These are phyloP conservation scores for Orthosia gothica DNA, from an alignment of 2,888 invertebrate species.

Conservation along the genomic window DNA sequence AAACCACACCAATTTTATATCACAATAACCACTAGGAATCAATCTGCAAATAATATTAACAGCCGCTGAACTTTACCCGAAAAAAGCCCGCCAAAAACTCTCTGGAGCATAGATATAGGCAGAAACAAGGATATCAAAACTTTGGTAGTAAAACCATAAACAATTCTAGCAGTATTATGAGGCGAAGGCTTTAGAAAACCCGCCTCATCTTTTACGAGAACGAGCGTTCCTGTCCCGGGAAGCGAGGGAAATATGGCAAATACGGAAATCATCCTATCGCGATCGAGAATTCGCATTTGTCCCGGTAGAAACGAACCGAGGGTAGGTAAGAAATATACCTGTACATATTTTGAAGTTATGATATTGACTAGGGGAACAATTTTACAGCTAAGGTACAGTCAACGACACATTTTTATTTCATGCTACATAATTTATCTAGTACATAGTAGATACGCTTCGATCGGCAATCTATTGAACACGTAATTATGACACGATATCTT, in stretches of 20 bases:
- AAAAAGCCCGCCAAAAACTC: too few relatives aligned
- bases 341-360: constrained; percentile 15
- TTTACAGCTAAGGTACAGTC: not conserved
- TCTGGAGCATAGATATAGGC: not conserved
- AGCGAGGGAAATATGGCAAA: constrained; percentile 63
- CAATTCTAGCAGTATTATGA: constrained; percentile 35
- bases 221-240: constrained; percentile 50
- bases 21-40: too few relatives aligned
- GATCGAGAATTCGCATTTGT: constrained; percentile 64
- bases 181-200: constrained; percentile 41
- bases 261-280: constrained; percentile 68
- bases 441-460: too few relatives aligned
- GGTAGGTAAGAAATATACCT: constrained; percentile 22
- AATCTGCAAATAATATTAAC: too few relatives aligned
- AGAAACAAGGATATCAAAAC: constrained; percentile 13
- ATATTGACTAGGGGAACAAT: constrained; percentile 12
- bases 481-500: too few relatives aligned
- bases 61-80: too few relatives aligned
- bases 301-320: constrained; percentile 43
- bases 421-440: too few relatives aligned
- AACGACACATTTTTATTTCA: too few relatives aligned
- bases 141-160: constrained; percentile 47
- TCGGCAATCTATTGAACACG: too few relatives aligned
- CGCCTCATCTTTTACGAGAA: constrained; percentile 51
- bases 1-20: too few relatives aligned